Percentiles rank a stretch among this genome's conserved stretches.
These are phyloP conservation scores for Hydrochoerus hydrochaeris DNA, from an alignment of 2,113 vertebrate genomes.

Conservation along the genomic window DNA sequence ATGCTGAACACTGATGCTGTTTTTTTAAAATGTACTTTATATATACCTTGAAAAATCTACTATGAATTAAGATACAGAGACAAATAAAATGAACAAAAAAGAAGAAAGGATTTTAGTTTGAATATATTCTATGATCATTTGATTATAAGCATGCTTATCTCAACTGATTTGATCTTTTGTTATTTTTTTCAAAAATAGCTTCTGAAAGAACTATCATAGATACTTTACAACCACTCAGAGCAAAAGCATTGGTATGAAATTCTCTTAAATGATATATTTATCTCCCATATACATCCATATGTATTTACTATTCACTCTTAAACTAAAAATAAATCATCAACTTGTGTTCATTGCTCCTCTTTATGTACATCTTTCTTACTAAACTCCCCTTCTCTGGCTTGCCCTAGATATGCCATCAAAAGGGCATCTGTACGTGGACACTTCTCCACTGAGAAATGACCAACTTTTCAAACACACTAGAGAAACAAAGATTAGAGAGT, in stretches of 20 bases:
- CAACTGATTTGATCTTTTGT: background rate
- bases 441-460: background rate
- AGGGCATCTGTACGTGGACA: background rate
- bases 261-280: background rate
- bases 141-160: background rate
- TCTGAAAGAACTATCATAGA: background rate
- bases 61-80: conserved; percentile 11
- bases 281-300: background rate
- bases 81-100: background rate
- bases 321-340: conserved; percentile 8
- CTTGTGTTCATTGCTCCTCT: background rate
- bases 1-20: background rate
- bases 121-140: background rate
- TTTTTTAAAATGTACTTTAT: background rate
- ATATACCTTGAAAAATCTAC: background rate
- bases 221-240: background rate
- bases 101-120: background rate
- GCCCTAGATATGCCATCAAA: rapidly evolving
- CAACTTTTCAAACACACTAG: background rate
- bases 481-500: background rate
- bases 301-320: background rate
- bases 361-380: background rate
- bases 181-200: background rate
- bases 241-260: background rate
- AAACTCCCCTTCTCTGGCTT: background rate